Conservation (phyloP, 1,140 invertebrate genomes). For the Brachionus rotundiformis region DNA sequence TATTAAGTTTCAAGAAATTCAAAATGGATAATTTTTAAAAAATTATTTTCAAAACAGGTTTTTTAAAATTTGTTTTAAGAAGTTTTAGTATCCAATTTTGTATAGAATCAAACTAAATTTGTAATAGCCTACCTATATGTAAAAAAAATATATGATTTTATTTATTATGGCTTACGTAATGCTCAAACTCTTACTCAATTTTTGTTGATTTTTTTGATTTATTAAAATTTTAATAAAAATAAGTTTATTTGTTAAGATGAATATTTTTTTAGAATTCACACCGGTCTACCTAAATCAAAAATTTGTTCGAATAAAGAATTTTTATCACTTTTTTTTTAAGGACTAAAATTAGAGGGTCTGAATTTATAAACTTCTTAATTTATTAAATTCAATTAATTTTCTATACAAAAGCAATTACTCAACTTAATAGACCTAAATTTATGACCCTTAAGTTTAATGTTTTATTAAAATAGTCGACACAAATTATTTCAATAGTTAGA, state of each 20-base stretch:
- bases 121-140: not conserved
- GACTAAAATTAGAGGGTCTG: not conserved
- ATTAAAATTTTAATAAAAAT: not conserved
- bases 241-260: constrained; percentile 3
- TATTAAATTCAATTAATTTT: not conserved
- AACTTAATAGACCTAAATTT: constrained; percentile 20
- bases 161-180: not conserved
- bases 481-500: constrained; percentile 6
- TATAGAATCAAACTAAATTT: not conserved
- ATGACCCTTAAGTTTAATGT: not conserved
- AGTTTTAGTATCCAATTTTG: not conserved
- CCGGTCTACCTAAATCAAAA: too few species aligned
- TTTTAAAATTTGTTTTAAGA: not conserved
- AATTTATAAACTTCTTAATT: not conserved
- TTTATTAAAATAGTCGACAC: constrained; percentile 1
- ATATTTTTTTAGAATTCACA: not conserved
- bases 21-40: not conserved
- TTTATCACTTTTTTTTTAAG: not conserved
- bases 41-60: not conserved
- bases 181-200: not conserved
- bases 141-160: not conserved
- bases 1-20: not conserved
- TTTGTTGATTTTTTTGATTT: constrained; percentile 3
- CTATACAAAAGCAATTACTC: not conserved
- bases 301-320: too few species aligned